Evolutionary conservation across 2,113 vertebrate species (phyloP), one percentile per base, ranked within the genome.

Genomic region (Hippocampus abdominalis): DNA sequence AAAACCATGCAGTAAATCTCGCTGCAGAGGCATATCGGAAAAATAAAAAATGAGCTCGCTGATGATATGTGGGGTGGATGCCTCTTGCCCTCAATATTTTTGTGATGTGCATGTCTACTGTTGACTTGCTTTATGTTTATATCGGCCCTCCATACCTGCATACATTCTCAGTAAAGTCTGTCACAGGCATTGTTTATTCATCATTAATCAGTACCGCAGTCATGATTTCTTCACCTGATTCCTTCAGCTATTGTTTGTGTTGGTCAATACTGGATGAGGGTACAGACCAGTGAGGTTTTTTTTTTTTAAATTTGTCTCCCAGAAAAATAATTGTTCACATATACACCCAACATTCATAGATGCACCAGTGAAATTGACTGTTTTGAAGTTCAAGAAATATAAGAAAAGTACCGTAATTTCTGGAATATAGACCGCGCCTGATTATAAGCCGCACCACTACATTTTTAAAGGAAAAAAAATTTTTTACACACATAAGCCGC

Each of bases 1-100:
- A 64, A 36, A 64, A 80, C 54, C 71, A 42, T 51, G 62, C 71
- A 60, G 48, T 68, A 73, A 68, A 44, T 59, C 64, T 84, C 1
- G 65, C 16, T 54, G 54, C 66, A 54, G 61, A 68, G 69, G 40
- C 51, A 74, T 71, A 79, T 32, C 54, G 25, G 49, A 44, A 46
- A 64, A 42, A 57, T 18, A 20, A 44, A 23, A 23, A 39, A 39
- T 16, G 16, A 40, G 5, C 12, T 4, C n/a, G 21, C 49, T 32
- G n/a, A 54, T 15, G 2, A n/a, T 51, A 53, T 18, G 39, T 44
- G 10, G 4, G 16, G 23, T n/a, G 13, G 32, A 53, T 21, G 42
- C 7, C 25, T 64, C 1, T 20, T 23, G 42, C 15, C 21, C 5
- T 73, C 42, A 68, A 40, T 42, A 20, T 18, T 67, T 46, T 40